A percentile compares a stretch with the other conserved stretches of the same genome.
phyloP scores from a whole-genome alignment of 2,797 vertebrate genomes.

The Rhabdophis nuchalis region DNA sequence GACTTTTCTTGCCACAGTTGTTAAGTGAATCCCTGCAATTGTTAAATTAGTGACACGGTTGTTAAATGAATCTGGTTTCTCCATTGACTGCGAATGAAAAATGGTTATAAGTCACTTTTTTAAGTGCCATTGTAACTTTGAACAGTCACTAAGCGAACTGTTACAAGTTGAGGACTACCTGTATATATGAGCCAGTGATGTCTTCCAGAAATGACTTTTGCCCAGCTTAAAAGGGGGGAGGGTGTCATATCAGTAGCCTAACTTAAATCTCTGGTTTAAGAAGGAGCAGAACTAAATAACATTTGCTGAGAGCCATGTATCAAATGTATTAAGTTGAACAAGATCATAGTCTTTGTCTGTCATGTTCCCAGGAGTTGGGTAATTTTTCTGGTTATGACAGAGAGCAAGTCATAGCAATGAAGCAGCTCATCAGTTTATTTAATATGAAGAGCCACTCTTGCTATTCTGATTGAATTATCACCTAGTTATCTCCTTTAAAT shows the following conservation, averaged over 20 bases:
- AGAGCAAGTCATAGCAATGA: background rate
- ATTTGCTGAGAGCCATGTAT: background rate
- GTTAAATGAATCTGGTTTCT: too few relatives aligned
- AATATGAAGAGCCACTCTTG: background rate
- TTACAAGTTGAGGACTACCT: too few relatives aligned
- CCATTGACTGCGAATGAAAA: too few relatives aligned
- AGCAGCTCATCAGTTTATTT: background rate
- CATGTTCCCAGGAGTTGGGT: background rate
- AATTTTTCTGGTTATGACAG: background rate
- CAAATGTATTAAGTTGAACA: background rate
- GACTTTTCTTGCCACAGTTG: too few relatives aligned
- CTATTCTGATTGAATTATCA: background rate
- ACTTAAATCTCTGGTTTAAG: background rate
- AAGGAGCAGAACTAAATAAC: background rate
- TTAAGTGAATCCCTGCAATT: too few relatives aligned
- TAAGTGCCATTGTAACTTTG: too few relatives aligned
- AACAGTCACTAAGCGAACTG: too few relatives aligned
- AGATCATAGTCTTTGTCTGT: background rate
- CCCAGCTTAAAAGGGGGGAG: background rate
- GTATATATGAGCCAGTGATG: background rate
- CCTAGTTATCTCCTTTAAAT: background rate
- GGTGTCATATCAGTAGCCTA: background rate
- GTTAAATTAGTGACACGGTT: too few relatives aligned
- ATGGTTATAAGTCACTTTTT: too few relatives aligned
- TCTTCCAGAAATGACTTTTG: background rate